Evolutionary conservation across 2,797 vertebrate genomes (phyloP).

Genomic region (Danio choprae): DNA sequence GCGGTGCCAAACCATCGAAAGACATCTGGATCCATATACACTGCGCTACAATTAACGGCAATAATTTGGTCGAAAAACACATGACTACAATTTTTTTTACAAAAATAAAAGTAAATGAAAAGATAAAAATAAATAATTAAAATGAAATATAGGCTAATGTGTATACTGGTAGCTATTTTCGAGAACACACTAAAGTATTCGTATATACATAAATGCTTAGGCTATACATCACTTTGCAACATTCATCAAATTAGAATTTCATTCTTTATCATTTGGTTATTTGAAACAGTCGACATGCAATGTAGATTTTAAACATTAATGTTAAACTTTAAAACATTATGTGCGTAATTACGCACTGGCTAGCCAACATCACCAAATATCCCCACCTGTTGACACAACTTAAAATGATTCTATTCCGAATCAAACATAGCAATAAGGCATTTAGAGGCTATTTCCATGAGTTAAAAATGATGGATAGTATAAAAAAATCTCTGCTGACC

Average conservation of each 20-base stretch:
- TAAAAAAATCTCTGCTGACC: constrained; percentile 72
- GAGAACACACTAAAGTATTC: background rate
- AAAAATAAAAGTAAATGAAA: background rate
- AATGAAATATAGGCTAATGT: background rate
- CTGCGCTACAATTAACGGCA: constrained; percentile 3
- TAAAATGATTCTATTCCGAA: background rate
- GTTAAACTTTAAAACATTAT: constrained; percentile 6
- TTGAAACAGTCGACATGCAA: background rate
- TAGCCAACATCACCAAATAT: constrained; percentile 24
- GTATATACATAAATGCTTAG: too few species aligned
- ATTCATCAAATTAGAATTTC: background rate
- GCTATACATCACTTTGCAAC: background rate
- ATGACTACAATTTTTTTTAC: background rate
- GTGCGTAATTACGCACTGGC: constrained; percentile 54
- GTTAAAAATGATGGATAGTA: constrained; percentile 22
- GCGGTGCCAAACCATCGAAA: constrained; percentile 54
- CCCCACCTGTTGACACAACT: constrained; percentile 23
- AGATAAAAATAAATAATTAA: background rate
- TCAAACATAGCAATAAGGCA: background rate
- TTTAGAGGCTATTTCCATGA: background rate
- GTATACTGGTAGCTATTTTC: background rate
- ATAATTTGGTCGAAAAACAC: constrained; percentile 5
- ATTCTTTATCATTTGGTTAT: background rate
- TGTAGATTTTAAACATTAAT: background rate
- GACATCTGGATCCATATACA: constrained; percentile 52